phyloP scores from a whole-genome alignment of 1,140 invertebrate species.

The Ceratina japonica region DNA sequence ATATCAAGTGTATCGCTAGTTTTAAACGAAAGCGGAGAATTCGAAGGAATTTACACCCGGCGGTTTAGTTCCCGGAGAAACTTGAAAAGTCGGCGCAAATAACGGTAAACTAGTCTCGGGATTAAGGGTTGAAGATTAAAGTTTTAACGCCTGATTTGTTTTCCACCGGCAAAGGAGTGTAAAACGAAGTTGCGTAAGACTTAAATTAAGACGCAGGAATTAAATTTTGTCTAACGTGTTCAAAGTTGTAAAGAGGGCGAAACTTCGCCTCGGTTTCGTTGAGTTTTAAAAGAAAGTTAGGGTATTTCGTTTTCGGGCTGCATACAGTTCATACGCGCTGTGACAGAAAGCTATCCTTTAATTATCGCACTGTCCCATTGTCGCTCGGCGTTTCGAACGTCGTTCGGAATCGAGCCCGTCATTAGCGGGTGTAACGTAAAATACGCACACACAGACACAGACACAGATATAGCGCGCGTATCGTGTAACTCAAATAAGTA shows the following conservation, averaged over 20 bases:
- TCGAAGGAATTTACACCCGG: conserved; percentile 2
- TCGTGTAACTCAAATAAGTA: too few relatives aligned
- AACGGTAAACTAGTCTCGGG: neutral
- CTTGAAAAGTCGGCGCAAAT: neutral
- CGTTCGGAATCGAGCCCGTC: too few relatives aligned
- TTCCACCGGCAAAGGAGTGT: too few relatives aligned
- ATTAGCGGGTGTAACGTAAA: neutral
- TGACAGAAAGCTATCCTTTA: too few relatives aligned
- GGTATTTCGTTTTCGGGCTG: too few relatives aligned
- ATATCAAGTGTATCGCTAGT: neutral
- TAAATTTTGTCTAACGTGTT: neutral
- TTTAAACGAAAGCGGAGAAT: neutral
- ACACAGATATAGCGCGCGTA: too few relatives aligned
- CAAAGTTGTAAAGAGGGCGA: neutral
- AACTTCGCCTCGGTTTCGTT: too few relatives aligned
- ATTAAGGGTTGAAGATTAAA: conserved; percentile 4
- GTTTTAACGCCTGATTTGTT: conserved; percentile 1
- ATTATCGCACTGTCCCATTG: too few relatives aligned
- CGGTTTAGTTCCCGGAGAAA: neutral
- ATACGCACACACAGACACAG: neutral
- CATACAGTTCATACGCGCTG: too few relatives aligned
- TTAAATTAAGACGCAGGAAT: neutral
- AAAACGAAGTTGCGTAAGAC: neutral
- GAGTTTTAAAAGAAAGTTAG: too few relatives aligned
- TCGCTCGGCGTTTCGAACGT: too few relatives aligned